Evolutionary conservation across 2,797 vertebrate genomes (phyloP), one percentile per base, ranked within the genome.

Genomic region (Channa striata): DNA sequence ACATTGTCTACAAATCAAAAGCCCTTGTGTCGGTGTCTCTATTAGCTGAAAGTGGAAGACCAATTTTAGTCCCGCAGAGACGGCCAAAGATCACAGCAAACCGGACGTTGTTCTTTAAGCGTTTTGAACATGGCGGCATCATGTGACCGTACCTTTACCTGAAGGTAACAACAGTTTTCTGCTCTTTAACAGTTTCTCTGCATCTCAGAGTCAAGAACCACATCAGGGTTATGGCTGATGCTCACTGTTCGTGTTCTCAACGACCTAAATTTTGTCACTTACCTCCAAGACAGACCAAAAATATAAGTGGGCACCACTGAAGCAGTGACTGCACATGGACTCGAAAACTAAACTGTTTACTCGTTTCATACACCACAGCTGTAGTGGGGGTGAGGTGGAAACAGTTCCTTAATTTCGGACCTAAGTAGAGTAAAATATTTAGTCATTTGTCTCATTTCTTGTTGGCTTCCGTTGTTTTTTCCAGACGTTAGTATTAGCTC

Each of bases 131-230:
- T 16, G 0, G 17, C 47, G 48, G 16, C 0, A 6, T 69, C 37
- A 25, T 59, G 66, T 64, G 66, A 72, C 36, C 43, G 30, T 10
- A 51, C 50, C 63, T 56, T 71, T 8, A 60, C 54, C 2, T 42
- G 47, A 36, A 46, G 17, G 44, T 20, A 17, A 8, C 20, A 11
- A 16, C 67, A 9, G 43, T 12, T 60, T 30, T n/a, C 14, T 52
- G 73, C 56, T 56, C 17, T 16, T 44, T 2, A 1, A 42, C 19
- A 33, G 53, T 64, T 52, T 30, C n/a, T 16, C 4, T 30, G 25
- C 25, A 30, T 30, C 25, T 30, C 25, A 30, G 25, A 30, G 25
- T 30, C 25, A 30, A 30, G 25, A 30, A 30, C 25, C 25, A 30
- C 25, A 30, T 30, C 25, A 30, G 25, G 25, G 1, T 30, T 30